phyloP scores from a whole-genome alignment of 1,140 invertebrate genomes.

The Zaprionus vittiger region DNA sequence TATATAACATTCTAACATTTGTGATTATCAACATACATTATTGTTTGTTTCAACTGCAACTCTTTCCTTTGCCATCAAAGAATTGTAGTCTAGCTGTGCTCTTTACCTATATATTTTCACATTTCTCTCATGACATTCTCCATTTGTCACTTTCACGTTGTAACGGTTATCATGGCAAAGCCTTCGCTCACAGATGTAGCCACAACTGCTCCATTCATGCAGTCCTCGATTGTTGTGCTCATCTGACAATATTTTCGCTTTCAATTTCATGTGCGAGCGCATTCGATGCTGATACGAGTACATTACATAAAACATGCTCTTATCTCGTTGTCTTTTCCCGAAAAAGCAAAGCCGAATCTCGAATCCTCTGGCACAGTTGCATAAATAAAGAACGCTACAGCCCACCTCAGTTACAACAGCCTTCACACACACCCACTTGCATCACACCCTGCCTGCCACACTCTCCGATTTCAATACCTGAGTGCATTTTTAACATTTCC shows the following conservation, averaged over 20 bases:
- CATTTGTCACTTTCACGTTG: background rate
- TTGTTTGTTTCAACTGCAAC: too few species aligned
- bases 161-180: background rate
- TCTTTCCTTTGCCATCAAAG: too few species aligned
- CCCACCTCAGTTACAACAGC: constrained; percentile 32
- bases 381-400: constrained; percentile 55
- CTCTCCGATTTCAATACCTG: constrained; percentile 69
- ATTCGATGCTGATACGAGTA: constrained; percentile 29
- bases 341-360: constrained; percentile 40
- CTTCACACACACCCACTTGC: constrained; percentile 7
- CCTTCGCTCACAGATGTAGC: background rate
- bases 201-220: constrained; percentile 9
- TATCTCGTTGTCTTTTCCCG: constrained; percentile 42
- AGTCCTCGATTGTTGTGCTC: constrained; percentile 28
- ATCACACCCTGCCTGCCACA: background rate
- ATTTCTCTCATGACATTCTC: background rate
- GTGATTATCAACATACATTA: too few species aligned
- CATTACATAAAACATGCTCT: constrained; percentile 52
- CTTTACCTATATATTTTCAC: background rate
- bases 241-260: constrained; percentile 34
- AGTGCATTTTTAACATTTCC: constrained; percentile 78
- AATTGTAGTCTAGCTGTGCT: background rate
- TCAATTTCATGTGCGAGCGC: constrained; percentile 42
- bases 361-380: constrained; percentile 52
- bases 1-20: too few species aligned